Percentiles rank a stretch among this genome's conserved stretches.
Conservation (phyloP, 2,888 invertebrate species). For the Caenorhabditis doughertyi region DNA sequence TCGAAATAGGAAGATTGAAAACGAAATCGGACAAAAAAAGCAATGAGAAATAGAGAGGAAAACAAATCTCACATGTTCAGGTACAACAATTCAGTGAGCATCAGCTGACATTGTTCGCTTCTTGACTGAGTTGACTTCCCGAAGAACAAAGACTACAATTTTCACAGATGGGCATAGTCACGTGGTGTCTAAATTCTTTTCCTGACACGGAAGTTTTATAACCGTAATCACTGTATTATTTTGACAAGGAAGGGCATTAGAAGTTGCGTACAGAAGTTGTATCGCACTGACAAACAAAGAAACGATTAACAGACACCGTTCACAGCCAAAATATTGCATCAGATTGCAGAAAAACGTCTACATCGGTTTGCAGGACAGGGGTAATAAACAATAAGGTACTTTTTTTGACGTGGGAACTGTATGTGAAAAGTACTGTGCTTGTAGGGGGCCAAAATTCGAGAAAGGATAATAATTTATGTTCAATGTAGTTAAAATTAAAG, state of each 20-base stretch:
- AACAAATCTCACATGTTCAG: slow-evolving; percentile 37
- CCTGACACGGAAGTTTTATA: slow-evolving; percentile 32
- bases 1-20: slow-evolving; percentile 11
- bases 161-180: slow-evolving; percentile 10
- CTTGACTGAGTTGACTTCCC: no score
- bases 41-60: slow-evolving; percentile 2
- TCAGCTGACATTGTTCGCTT: slow-evolving; percentile 26
- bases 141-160: slow-evolving; percentile 14
- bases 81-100: slow-evolving; percentile 13
- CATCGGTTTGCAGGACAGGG: background rate
- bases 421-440: no score
- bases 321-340: slow-evolving; percentile 33
- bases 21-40: background rate
- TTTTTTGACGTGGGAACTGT: no score
- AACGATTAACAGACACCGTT: slow-evolving; percentile 31
- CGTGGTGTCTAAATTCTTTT: slow-evolving; percentile 18
- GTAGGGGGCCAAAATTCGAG: no score
- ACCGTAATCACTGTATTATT: background rate
- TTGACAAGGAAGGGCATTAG: slow-evolving; percentile 17
- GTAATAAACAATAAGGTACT: no score
- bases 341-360: slow-evolving; percentile 40
- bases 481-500: no score
- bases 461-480: no score
- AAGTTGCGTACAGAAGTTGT: slow-evolving; percentile 21
- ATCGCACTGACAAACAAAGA: slow-evolving; percentile 24